Evolutionary conservation across 2,113 vertebrate species (phyloP), one percentile per base, ranked within the genome.

Genomic region (Protobothrops flavoviridis): DNA sequence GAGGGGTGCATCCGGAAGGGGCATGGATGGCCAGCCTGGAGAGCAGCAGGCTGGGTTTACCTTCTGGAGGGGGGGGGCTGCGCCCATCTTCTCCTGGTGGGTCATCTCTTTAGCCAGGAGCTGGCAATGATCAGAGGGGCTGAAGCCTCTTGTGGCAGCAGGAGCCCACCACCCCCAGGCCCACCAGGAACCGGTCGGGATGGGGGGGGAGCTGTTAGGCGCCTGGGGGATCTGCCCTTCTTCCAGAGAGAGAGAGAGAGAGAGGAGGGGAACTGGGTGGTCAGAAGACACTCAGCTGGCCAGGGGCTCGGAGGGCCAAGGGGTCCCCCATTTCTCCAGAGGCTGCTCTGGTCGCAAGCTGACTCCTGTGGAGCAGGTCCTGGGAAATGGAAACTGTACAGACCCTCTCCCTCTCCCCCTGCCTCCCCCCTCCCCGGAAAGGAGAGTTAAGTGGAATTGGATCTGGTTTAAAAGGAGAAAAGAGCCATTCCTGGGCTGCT

Each of bases 381-480:
- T 33, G 87, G 87, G 85, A 29, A 88, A 90, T 94, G 90, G 61
- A 69, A 69, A 15, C 12, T 64, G 9, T 26, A 61, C 24, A 61
- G 20, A 21, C 17, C 5, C 55, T 1, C 85, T 93, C 85, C 93
- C 87, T 93, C 69, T 17, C 1, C 5, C n/a, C 17, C 5, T 29
- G 2, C 13, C 15, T 21, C 12, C 23, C 24, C 1, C 7, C 13
- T 45, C 45, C 8, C 74, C 26, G 4, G n/a, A 95, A 48, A 61
- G 95, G 87, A 96, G 94, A 90, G 92, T 95, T 96, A 96, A 97
- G 94, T 24, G 21, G 96, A 94, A 97, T 96, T 96, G 97, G 96
- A 95, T 96, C 94, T 96, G 96, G 91, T 96, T 96, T 96, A 97
- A 96, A 97, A 96, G 95, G 95, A 96, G 97, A 96, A 96, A 94